Evolutionary conservation across 2,888 invertebrate genomes (phyloP).

Genomic region (Beris morrisii): DNA sequence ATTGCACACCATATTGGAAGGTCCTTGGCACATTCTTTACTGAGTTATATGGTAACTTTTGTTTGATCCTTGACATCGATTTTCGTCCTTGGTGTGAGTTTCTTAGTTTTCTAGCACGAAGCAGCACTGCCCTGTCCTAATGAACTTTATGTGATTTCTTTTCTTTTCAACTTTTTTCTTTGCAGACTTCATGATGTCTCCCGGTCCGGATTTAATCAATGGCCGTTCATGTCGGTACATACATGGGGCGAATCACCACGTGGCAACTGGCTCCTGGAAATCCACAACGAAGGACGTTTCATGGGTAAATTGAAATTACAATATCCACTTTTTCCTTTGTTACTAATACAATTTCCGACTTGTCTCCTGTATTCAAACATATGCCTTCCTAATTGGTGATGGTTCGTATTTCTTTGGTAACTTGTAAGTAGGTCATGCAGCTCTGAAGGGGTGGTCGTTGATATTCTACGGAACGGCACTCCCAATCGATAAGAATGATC

Average conservation of each 20-base stretch:
- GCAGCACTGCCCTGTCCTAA: background rate
- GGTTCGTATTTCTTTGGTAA: background rate
- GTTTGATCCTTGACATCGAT: too few relatives aligned
- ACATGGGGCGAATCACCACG: conserved; percentile 96
- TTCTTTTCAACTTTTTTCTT: conserved; percentile 15
- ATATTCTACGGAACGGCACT: conserved; percentile 85
- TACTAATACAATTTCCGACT: background rate
- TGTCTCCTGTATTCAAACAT: too few relatives aligned
- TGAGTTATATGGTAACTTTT: too few relatives aligned
- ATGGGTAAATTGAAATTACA: conserved; percentile 64
- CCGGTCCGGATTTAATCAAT: conserved; percentile 89
- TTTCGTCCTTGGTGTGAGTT: background rate
- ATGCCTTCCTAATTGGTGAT: too few relatives aligned
- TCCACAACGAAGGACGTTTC: conserved; percentile 90
- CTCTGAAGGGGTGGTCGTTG: conserved; percentile 90
- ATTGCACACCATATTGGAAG: too few relatives aligned
- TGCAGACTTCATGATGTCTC: conserved; percentile 75
- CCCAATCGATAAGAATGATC: conserved; percentile 66
- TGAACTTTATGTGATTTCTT: background rate
- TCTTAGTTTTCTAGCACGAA: background rate
- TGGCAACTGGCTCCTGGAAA: conserved; percentile 93
- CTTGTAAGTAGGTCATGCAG: conserved; percentile 73
- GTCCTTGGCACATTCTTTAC: too few relatives aligned
- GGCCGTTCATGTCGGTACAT: conserved; percentile 99
- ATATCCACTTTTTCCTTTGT: conserved; percentile 1